Percentiles rank a stretch among this genome's conserved stretches.
phyloP scores from a whole-genome alignment of 2,888 invertebrate genomes.

The Craniophora ligustri region DNA sequence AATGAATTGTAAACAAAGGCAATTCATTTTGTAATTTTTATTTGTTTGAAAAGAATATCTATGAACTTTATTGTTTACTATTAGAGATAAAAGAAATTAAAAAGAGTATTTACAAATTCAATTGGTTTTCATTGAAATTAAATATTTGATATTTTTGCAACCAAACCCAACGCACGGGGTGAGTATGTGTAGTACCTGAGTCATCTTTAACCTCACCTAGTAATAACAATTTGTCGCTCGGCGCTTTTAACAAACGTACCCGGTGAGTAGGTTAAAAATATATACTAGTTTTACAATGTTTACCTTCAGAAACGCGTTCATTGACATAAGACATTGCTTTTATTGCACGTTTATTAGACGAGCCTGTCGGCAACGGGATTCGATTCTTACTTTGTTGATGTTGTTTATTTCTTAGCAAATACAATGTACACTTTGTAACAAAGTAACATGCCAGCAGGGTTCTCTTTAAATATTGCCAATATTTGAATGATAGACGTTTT shows the following conservation, averaged over 20 bases:
- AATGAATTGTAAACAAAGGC: too few relatives aligned
- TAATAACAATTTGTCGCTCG: slow-evolving; percentile 4
- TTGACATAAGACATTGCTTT: slow-evolving; percentile 66
- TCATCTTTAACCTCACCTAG: neutral
- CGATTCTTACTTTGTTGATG: slow-evolving; percentile 31
- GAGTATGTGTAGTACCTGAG: too few relatives aligned
- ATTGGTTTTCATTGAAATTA: too few relatives aligned
- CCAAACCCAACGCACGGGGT: too few relatives aligned
- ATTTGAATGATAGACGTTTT: neutral
- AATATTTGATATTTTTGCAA: too few relatives aligned
- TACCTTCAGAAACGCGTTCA: slow-evolving; percentile 51
- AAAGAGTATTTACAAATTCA: too few relatives aligned
- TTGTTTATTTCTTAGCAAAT: slow-evolving; percentile 11
- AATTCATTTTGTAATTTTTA: too few relatives aligned
- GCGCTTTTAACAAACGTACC: slow-evolving; percentile 18
- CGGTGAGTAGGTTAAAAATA: slow-evolving; percentile 30
- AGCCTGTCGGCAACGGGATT: slow-evolving; percentile 44
- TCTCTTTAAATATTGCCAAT: neutral
- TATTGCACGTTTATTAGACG: slow-evolving; percentile 49
- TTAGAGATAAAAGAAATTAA: too few relatives aligned
- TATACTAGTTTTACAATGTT: slow-evolving; percentile 57
- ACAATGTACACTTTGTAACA: slow-evolving; percentile 8
- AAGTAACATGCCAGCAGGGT: slow-evolving; percentile 1
- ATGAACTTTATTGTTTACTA: too few relatives aligned
- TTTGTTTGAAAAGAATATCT: too few relatives aligned